Conservation (phyloP, 2,888 invertebrate species). For the Synergus laeviventris region DNA sequence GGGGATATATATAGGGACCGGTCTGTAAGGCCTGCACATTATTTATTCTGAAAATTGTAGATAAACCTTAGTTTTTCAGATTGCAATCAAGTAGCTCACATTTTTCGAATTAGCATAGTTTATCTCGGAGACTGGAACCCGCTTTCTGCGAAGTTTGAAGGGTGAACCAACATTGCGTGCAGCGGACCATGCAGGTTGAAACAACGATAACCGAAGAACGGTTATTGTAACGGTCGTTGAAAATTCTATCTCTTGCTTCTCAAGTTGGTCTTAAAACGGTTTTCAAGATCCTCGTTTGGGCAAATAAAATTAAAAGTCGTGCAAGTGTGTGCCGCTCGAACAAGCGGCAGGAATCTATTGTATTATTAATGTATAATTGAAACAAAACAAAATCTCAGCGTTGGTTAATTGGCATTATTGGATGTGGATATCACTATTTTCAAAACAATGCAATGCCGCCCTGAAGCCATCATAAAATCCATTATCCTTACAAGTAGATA, state of each 20-base stretch:
- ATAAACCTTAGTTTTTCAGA: no score
- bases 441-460: conserved; percentile 1
- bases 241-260: conserved; percentile 39
- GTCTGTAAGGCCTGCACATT: no score
- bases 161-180: conserved; percentile 18
- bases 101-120: not conserved
- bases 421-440: no score
- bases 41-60: no score
- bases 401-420: no score
- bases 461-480: not conserved
- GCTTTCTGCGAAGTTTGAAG: conserved; percentile 16
- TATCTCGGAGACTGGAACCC: not conserved
- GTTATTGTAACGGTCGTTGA: conserved; percentile 56
- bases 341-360: not conserved
- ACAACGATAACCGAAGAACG: conserved; percentile 48
- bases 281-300: conserved; percentile 7
- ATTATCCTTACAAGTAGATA: not conserved
- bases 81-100: not conserved
- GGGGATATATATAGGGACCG: no score
- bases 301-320: not conserved
- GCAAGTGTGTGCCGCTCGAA: not conserved
- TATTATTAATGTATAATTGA: no score
- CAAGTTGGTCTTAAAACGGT: conserved; percentile 25
- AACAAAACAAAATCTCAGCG: not conserved
- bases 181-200: conserved; percentile 47